phyloP scores from a whole-genome alignment of 2,113 vertebrate species.

The Arenaria interpres region DNA sequence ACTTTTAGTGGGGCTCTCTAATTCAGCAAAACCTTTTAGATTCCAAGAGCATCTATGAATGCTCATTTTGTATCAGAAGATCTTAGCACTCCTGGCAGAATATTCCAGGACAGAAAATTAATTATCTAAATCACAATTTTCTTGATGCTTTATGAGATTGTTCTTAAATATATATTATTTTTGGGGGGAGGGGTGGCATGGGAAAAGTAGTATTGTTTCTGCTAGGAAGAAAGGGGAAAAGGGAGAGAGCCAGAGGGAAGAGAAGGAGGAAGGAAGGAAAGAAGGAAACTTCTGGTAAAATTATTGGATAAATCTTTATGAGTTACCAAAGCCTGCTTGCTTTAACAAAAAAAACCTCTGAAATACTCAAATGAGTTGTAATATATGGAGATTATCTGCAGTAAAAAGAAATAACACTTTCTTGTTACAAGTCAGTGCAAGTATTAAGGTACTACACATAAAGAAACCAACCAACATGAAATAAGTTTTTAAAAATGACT shows the following conservation, averaged over 20 bases:
- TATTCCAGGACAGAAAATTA: not conserved
- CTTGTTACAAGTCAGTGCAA: not conserved
- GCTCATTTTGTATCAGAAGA: not conserved
- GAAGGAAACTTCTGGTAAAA: not conserved
- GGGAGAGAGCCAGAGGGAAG: not conserved
- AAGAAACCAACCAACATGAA: not conserved
- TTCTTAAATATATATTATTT: not conserved
- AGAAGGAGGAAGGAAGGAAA: not conserved
- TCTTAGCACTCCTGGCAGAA: not conserved
- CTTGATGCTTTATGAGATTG: not conserved
- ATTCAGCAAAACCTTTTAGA: not conserved
- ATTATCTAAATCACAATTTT: not conserved
- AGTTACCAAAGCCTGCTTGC: not conserved
- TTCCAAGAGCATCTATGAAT: not conserved
- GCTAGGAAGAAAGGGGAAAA: not conserved
- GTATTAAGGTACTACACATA: not conserved
- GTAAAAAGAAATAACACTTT: not conserved
- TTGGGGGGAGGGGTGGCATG: too few species aligned
- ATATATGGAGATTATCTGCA: not conserved
- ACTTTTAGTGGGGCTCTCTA: not conserved
- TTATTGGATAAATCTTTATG: not conserved
- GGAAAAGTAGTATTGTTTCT: not conserved
- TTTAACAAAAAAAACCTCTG: not conserved
- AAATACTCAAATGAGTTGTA: not conserved
- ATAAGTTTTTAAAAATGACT: not conserved